These are phyloP conservation scores for Oryzias curvinotus DNA, from an alignment of 2,113 vertebrate species.

Conservation along the genomic window DNA sequence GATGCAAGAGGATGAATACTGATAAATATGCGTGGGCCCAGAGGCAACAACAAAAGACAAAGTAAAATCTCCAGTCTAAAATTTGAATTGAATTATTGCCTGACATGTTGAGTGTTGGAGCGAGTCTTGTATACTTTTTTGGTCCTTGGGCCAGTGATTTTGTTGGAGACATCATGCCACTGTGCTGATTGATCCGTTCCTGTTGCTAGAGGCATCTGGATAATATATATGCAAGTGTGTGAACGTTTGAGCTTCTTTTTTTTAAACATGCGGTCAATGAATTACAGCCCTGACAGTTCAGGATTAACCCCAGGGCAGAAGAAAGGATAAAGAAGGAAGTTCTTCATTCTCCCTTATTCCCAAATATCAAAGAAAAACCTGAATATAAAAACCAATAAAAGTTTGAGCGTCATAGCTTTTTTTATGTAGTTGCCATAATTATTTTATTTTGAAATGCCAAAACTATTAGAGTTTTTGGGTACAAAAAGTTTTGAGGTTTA, in stretches of 20 bases:
- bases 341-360: slow-evolving; percentile 24
- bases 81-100: slow-evolving; percentile 11
- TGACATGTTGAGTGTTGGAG: slow-evolving; percentile 1
- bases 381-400: background rate
- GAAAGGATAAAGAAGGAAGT: slow-evolving; percentile 50
- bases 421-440: background rate
- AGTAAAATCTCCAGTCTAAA: background rate
- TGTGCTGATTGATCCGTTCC: slow-evolving; percentile 49
- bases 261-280: slow-evolving; percentile 46
- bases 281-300: slow-evolving; percentile 57
- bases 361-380: slow-evolving; percentile 18
- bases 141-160: slow-evolving; percentile 10
- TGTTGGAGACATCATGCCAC: slow-evolving; percentile 20
- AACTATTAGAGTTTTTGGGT: background rate
- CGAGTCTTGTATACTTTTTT: background rate
- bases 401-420: background rate
- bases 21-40: background rate
- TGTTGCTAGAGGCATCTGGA: slow-evolving; percentile 11
- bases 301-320: slow-evolving; percentile 40
- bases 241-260: slow-evolving; percentile 17
- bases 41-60: too few species aligned
- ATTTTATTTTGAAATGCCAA: background rate
- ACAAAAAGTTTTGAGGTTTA: background rate
- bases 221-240: slow-evolving; percentile 10
- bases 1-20: background rate